Percentiles rank a stretch among this genome's conserved stretches.
phyloP scores from a whole-genome alignment of 2,888 invertebrate species.

The Camponotus fellah region DNA sequence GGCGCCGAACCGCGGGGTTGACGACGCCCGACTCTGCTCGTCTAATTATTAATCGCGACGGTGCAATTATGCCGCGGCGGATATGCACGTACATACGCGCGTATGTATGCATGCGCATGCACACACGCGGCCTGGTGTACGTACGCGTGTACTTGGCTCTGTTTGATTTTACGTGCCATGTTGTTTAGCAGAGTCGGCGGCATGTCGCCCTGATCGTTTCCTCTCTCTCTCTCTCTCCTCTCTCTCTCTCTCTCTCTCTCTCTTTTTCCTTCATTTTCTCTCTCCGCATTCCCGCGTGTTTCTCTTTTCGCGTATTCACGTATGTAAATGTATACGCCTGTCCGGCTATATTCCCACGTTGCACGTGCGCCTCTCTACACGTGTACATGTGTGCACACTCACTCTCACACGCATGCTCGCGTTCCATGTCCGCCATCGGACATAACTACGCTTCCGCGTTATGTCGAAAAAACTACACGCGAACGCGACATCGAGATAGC shows the following conservation, averaged over 20 bases:
- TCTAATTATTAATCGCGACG: slow-evolving; percentile 84
- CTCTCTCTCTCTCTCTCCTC: slow-evolving; percentile 42
- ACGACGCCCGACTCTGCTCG: slow-evolving; percentile 77
- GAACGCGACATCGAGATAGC: slow-evolving; percentile 50
- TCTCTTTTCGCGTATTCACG: slow-evolving; percentile 43
- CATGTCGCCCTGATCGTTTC: slow-evolving; percentile 47
- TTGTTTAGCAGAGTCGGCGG: slow-evolving; percentile 71
- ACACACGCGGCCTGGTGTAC: slow-evolving; percentile 42
- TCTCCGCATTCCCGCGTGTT: slow-evolving; percentile 1
- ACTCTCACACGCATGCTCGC: slow-evolving; percentile 11
- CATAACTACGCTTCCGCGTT: slow-evolving; percentile 35
- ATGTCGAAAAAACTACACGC: slow-evolving; percentile 52
- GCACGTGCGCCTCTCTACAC: slow-evolving; percentile 32
- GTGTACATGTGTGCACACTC: slow-evolving; percentile 40
- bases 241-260: slow-evolving; percentile 36
- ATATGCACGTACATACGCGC: slow-evolving; percentile 58
- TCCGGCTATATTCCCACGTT: slow-evolving; percentile 21
- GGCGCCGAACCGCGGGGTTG: slow-evolving; percentile 65
- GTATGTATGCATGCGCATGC: slow-evolving; percentile 8
- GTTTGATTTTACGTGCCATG: slow-evolving; percentile 73
- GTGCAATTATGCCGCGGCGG: slow-evolving; percentile 80
- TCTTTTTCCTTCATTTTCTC: not conserved
- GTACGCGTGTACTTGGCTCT: slow-evolving; percentile 58
- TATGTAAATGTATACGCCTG: slow-evolving; percentile 52
- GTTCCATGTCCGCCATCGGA: slow-evolving; percentile 22